Conservation (phyloP, 2,113 vertebrate genomes). For the Paralichthys olivaceus region DNA sequence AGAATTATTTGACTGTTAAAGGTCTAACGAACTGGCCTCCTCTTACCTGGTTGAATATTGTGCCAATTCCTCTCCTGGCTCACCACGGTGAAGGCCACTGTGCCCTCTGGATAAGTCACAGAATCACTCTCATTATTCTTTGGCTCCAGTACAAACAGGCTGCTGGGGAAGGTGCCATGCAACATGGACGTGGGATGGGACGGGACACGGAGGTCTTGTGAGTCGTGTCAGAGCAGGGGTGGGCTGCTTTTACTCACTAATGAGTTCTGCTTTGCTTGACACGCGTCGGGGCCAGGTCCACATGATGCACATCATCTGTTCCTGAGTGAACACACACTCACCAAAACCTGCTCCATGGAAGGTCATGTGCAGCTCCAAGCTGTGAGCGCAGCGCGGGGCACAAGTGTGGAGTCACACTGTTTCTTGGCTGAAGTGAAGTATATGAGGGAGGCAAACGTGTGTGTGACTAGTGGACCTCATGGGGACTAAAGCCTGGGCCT, state of each 20-base stretch:
- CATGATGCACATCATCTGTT: conserved; percentile 76
- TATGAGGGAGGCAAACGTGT: not conserved
- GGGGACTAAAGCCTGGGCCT: not conserved
- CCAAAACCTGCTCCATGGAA: conserved; percentile 58
- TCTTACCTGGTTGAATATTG: not conserved
- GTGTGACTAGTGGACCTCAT: not conserved
- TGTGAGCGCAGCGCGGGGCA: conserved; percentile 51
- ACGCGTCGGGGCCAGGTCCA: conserved; percentile 64
- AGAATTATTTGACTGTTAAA: not conserved
- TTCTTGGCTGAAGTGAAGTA: conserved; percentile 32
- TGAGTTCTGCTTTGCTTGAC: conserved; percentile 19
- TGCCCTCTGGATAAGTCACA: not conserved
- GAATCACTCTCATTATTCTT: not conserved
- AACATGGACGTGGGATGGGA: not conserved
- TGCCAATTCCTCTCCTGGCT: not conserved
- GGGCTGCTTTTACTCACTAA: conserved; percentile 66
- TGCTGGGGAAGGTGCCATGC: not conserved
- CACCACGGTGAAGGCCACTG: not conserved
- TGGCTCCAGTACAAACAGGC: not conserved
- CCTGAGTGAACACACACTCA: conserved; percentile 51
- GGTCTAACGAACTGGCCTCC: not conserved
- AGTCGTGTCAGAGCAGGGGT: conserved; percentile 18
- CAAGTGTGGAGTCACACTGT: conserved; percentile 36
- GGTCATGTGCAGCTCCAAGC: conserved; percentile 72
- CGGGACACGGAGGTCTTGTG: conserved; percentile 23